phyloP scores from a whole-genome alignment of 2,888 invertebrate genomes.

The Odontomyia ornata region DNA sequence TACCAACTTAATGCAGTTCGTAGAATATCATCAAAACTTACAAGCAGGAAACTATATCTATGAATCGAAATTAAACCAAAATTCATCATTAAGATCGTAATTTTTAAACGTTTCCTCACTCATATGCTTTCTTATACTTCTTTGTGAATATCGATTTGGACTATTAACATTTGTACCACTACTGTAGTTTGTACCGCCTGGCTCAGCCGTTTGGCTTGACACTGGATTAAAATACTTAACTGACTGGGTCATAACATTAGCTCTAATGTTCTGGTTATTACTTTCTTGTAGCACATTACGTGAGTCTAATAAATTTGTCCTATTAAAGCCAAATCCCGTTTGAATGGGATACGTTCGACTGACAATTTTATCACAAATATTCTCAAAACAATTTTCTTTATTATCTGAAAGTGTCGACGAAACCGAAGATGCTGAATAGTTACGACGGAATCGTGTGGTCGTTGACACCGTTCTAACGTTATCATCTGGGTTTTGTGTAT shows the following conservation, averaged over 20 bases:
- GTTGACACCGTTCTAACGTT: neutral
- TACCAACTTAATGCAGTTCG: too few relatives aligned
- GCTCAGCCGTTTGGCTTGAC: neutral
- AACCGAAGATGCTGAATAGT: slow-evolving; percentile 14
- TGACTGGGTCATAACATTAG: slow-evolving; percentile 13
- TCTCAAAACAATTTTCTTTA: slow-evolving; percentile 38
- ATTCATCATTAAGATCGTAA: slow-evolving; percentile 52
- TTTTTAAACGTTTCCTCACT: slow-evolving; percentile 46
- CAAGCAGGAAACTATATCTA: slow-evolving; percentile 8
- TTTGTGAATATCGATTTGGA: neutral
- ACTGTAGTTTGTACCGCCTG: neutral
- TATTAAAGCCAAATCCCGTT: slow-evolving; percentile 47
- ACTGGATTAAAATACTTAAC: slow-evolving; percentile 9
- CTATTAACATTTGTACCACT: neutral
- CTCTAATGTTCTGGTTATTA: slow-evolving; percentile 3
- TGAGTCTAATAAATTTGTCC: slow-evolving; percentile 46
- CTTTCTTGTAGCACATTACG: slow-evolving; percentile 26
- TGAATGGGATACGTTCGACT: neutral
- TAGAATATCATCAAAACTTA: slow-evolving; percentile 19
- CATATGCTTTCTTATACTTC: neutral
- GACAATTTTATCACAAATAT: slow-evolving; percentile 17
- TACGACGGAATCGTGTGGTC: neutral
- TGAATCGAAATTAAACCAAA: slow-evolving; percentile 50
- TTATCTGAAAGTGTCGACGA: slow-evolving; percentile 13
- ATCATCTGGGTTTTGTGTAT: slow-evolving; percentile 17